phyloP scores from a whole-genome alignment of 92 coral and sea anemone species.

The Epizoanthus scotinus region DNA sequence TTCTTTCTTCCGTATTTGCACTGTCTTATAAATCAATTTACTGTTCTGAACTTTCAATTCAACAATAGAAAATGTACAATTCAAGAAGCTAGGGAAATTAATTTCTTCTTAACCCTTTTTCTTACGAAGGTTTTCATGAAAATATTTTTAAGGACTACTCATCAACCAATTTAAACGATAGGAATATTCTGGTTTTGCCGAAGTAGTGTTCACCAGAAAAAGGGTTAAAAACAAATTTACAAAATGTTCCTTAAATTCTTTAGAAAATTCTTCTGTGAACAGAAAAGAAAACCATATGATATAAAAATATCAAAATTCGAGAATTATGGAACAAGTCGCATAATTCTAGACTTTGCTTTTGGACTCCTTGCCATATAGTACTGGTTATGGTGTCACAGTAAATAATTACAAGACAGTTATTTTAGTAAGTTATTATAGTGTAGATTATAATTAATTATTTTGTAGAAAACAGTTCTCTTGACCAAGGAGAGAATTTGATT shows the following conservation, averaged over 20 bases:
- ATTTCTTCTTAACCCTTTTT: neutral
- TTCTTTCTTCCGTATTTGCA: neutral
- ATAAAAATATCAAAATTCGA: neutral
- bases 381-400: neutral
- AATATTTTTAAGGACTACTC: too few species aligned
- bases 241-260: too few species aligned
- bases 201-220: too few species aligned
- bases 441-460: neutral
- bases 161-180: too few species aligned
- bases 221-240: too few species aligned
- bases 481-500: neutral
- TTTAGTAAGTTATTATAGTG: conserved; percentile 16
- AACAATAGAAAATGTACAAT: neutral
- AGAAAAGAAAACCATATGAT: neutral
- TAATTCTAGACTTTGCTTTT: neutral
- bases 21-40: neutral
- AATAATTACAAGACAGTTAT: too few species aligned
- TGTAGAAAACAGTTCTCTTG: conserved; percentile 5
- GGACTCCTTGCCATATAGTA: neutral
- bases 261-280: neutral
- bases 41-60: neutral
- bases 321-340: neutral
- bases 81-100: neutral
- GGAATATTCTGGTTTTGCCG: too few species aligned
- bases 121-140: too few species aligned